Evolutionary conservation across 1,140 invertebrate genomes (phyloP), one percentile per base, ranked within the genome.

Genomic region (Pseudomyrmex sp.): DNA sequence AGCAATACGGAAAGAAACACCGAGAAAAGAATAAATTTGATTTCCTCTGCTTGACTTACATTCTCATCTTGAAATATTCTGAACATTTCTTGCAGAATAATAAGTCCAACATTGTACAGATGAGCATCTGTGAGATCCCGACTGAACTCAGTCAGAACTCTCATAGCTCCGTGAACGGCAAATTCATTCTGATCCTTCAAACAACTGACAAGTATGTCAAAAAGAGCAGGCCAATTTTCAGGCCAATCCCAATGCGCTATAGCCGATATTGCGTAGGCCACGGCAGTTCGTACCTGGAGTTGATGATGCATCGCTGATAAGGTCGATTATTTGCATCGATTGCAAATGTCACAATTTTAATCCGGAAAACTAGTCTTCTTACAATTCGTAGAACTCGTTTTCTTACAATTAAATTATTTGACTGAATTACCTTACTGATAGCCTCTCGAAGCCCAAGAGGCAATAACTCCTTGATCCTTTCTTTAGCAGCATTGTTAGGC

Each of bases 241-340:
- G 97, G 97, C 96, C 97, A 97, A 93, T 98, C 97, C 95, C 96
- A 97, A 84, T 96, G 95, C 0, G 97, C 97, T 84, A 98, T 97
- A 5, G 96, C 96, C 2, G 97, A 97, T 73, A 97, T 96, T 2
- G 96, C 96, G 93, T 97, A 97, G 0, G 97, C 97, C 13, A 97
- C 96, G 50, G 96, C 96, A 35, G 95, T 95, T 26, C 97, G 92
- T 52, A 96, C 95, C 94, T 95, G 8, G 82, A 63, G 35, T 58
- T 52, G 83, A 74, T 63, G 18, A 83, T 18, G 70, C 56, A 0
- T 44, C 62, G 35, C 35, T 35, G 7, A 35, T 35, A 35, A 35
- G 5, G 5, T 35, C 35, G 35, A 35, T 35, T 35, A 35, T 35
- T 35, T n/a, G n/a, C n/a, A n/a, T n/a, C n/a, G 5, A 7, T 35